phyloP scores from a whole-genome alignment of 2,888 invertebrate genomes.

The Clanis bilineata region DNA sequence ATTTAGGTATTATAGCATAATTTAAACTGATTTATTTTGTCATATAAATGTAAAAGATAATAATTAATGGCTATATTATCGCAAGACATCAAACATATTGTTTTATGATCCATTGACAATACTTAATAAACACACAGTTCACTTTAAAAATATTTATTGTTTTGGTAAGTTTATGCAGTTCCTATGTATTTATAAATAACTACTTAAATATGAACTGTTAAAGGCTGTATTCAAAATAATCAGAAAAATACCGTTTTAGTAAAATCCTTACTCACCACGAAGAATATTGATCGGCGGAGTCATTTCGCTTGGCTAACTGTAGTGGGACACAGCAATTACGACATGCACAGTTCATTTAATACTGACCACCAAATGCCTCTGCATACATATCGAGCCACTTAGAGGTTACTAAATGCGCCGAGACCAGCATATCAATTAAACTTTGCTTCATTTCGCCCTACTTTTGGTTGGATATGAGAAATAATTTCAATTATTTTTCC shows the following conservation, averaged over 20 bases:
- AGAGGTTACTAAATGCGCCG: conserved; percentile 55
- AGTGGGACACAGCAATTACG: conserved; percentile 38
- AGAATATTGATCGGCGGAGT: not conserved
- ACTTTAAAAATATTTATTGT: too few species aligned
- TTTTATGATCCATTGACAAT: too few species aligned
- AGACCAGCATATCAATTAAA: conserved; percentile 66
- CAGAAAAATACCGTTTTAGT: not conserved
- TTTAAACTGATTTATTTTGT: too few species aligned
- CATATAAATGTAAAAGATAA: too few species aligned
- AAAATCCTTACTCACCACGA: not conserved
- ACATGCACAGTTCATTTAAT: conserved; percentile 40
- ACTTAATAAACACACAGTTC: too few species aligned
- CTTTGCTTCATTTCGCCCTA: conserved; percentile 52
- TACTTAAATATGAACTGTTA: not conserved
- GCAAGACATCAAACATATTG: too few species aligned
- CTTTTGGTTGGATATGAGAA: conserved; percentile 43
- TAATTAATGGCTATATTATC: too few species aligned
- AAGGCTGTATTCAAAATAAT: not conserved
- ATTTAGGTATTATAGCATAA: too few species aligned
- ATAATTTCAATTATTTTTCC: conserved; percentile 14
- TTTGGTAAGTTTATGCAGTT: too few species aligned
- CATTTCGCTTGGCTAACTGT: conserved; percentile 12
- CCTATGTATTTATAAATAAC: too few species aligned
- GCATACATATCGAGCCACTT: conserved; percentile 40
- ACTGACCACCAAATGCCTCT: conserved; percentile 41